Percentiles rank a stretch among this genome's conserved stretches.
phyloP scores from a whole-genome alignment of 2,113 vertebrate species.

The Eurypyga helias region DNA sequence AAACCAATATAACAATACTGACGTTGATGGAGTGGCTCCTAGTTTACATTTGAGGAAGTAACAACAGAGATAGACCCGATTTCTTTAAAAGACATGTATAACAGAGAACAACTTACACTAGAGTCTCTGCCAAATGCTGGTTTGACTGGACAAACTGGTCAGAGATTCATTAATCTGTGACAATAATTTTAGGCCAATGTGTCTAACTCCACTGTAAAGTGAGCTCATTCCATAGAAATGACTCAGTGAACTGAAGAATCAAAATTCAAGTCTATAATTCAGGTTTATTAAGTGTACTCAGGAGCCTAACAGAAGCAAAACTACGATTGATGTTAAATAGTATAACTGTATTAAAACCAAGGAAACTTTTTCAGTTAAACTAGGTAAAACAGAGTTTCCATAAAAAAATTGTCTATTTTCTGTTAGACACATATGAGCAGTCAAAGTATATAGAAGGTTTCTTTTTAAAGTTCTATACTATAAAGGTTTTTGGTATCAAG shows the following conservation, averaged over 20 bases:
- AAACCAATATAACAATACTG: background rate
- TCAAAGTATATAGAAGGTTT: background rate
- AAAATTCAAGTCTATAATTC: background rate
- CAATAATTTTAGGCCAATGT: background rate
- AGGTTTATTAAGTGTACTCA: background rate
- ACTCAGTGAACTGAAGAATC: background rate
- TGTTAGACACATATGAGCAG: background rate
- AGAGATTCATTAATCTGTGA: background rate
- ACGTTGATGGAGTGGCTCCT: background rate
- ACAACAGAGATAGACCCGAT: accelerated
- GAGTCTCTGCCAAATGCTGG: background rate
- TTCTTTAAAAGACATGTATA: background rate
- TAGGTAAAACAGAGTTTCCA: background rate
- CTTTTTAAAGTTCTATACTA: background rate
- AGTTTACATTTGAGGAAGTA: background rate
- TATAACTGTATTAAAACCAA: background rate
- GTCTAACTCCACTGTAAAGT: background rate
- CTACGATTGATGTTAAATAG: background rate
- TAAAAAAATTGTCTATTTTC: background rate
- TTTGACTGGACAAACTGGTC: background rate
- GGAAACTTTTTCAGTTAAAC: background rate
- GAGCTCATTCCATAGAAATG: background rate
- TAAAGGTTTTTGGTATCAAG: background rate
- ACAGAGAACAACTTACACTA: background rate
- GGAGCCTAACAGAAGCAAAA: background rate